Evolutionary conservation across 2,113 vertebrate genomes (phyloP), one percentile per base, ranked within the genome.

Genomic region (Salvelinus sp.): DNA sequence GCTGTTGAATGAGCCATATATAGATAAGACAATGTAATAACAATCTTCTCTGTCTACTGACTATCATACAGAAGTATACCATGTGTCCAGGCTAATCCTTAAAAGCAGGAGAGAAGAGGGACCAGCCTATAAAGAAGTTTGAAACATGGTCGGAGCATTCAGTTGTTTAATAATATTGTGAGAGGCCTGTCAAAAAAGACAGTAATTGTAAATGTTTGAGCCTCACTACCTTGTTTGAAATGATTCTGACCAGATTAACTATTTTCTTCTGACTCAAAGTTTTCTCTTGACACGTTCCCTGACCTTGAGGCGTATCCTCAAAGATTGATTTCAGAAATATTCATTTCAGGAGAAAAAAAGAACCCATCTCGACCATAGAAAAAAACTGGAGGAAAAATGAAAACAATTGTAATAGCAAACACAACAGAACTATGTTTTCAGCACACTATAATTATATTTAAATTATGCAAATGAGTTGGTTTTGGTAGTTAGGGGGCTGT

Each of bases 391-490:
- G 80, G 72, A 73, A 79, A 79, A 83, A 81, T 82, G 78, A 83
- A 86, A 44, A 44, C 38, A 44, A 44, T 44, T 44, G 38, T 44
- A 44, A 85, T 79, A 78, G 83, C 79, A 91, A 91, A 89, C 82
- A 82, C 86, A 91, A 91, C 85, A 88, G 82, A 88, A 86, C 76
- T 50, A 63, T 82, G 82, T 91, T 90, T 89, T 89, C 88, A 87
- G 88, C 77, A 84, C 78, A 79, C 75, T 72, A 80, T 93, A 90
- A 94, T 93, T 93, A 92, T 93, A 93, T 92, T 92, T 92, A 90
- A 92, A 93, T 93, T 91, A 93, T 93, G 91, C 90, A 93, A 91
- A 94, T 93, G 87, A 93, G 89, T 85, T 88, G 84, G 85, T 92
- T 92, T 88, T 92, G 89, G 91, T 91, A 92, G 91, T 93, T 94